These are phyloP conservation scores for Ostrea edulis DNA, from an alignment of 1,140 invertebrate species.

Conservation along the genomic window DNA sequence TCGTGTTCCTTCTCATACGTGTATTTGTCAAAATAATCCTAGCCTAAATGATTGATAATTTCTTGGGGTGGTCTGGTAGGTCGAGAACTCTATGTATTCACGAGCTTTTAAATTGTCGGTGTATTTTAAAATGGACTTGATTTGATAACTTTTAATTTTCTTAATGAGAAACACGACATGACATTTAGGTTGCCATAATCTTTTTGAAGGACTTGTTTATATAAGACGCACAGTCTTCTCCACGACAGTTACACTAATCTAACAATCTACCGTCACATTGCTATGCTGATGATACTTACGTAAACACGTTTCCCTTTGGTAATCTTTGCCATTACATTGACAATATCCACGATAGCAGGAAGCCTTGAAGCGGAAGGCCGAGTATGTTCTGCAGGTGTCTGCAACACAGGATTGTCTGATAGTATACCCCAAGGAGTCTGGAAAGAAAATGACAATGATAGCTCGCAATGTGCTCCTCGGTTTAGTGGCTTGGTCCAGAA, in stretches of 20 bases:
- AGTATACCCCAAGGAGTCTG: background rate
- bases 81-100: too few species aligned
- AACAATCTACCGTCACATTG: background rate
- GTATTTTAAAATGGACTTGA: too few species aligned
- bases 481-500: background rate
- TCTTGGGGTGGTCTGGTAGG: too few species aligned
- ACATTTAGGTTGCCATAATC: background rate
- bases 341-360: background rate
- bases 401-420: background rate
- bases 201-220: background rate
- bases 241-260: background rate
- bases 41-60: too few species aligned
- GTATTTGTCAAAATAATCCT: too few species aligned
- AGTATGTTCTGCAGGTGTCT: background rate
- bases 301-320: background rate
- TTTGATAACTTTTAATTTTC: background rate
- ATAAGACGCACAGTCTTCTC: background rate
- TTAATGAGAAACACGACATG: background rate
- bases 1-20: too few species aligned
- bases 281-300: background rate
- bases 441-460: background rate
- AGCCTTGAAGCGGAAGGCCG: slow-evolving; percentile 4
- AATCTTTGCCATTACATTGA: background rate
- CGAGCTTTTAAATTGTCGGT: too few species aligned
- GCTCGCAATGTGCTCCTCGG: too few species aligned